Evolutionary conservation across 2,797 vertebrate genomes (phyloP), one percentile per base, ranked within the genome.

Genomic region (Coranthus polyacanthus): DNA sequence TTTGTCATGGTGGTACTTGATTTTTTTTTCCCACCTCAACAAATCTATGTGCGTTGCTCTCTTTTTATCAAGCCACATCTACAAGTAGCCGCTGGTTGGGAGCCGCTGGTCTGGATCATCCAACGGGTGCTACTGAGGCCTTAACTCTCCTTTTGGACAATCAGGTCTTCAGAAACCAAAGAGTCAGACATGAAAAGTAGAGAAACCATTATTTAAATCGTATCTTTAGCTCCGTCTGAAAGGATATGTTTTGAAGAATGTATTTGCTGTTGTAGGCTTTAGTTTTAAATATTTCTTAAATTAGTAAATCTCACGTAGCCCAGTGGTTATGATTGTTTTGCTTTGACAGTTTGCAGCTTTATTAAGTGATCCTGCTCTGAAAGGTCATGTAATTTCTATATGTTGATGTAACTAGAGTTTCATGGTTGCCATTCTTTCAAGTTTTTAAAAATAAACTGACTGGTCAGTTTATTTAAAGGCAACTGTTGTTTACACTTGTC

Each of bases 121-220:
- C 16, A 45, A 20, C 15, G 24, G 24, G 18, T 21, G 4, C 51
- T 71, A 59, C 64, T 29, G 74, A 82, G 43, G 51, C 49, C 42
- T 72, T 55, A 20, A 55, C 61, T 59, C 39, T 72, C 17, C 32
- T 49, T 36, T 36, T 49, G 60, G 79, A 86, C 82, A 81, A 84
- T 81, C 85, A 85, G 74, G 72, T 80, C 61, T 62, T 65, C 46
- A 76, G 55, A 81, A 75, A 91, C 89, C 87, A 89, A 90, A 90
- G 82, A 90, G 41, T 75, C 29, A 50, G n/a, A 39, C 9, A 15
- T 24, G 10, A 49, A 24, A n/a, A 51, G 34, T 37, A 72, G 58
- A 75, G 12, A 65, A 47, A 34, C 2, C 3, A 21, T 15, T 58
- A 46, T 79, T 68, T 17, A 53, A 66, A 62, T 29, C 7, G 15